Evolutionary conservation across 2,888 invertebrate species (phyloP).

Genomic region (Dicranocentrus wangi): DNA sequence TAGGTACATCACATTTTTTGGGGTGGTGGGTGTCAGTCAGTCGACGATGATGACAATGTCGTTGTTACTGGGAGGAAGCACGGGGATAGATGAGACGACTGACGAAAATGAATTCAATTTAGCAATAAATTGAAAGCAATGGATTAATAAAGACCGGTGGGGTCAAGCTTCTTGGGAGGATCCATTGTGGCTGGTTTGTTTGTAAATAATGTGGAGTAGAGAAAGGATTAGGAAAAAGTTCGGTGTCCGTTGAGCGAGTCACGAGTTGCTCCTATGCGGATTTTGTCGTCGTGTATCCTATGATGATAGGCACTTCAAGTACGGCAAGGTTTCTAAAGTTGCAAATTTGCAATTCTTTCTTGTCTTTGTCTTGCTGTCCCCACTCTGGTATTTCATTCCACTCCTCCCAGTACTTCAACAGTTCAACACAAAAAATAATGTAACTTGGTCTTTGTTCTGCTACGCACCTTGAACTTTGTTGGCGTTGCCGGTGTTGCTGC

Average conservation of each 20-base stretch:
- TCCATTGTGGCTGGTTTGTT: constrained; percentile 62
- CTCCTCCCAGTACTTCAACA: too few relatives aligned
- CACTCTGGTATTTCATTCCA: too few relatives aligned
- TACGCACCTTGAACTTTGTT: constrained; percentile 3
- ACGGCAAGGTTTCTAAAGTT: neutral
- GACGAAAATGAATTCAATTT: constrained; percentile 1
- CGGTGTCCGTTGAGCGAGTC: too few relatives aligned
- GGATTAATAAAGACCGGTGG: constrained; percentile 71
- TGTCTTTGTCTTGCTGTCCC: neutral
- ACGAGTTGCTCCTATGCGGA: neutral
- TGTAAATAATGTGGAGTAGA: constrained; percentile 4
- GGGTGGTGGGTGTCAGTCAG: too few relatives aligned
- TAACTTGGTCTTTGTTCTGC: neutral
- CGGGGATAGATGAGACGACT: constrained; percentile 57
- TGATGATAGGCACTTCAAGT: neutral
- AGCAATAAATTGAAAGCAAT: constrained; percentile 6
- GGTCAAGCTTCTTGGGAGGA: constrained; percentile 71
- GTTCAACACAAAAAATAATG: neutral
- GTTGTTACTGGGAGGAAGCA: neutral
- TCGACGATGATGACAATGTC: constrained; percentile 10
- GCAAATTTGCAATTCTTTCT: constrained; percentile 1
- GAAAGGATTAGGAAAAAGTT: too few relatives aligned
- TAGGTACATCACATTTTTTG: too few relatives aligned
- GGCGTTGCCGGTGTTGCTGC: neutral
- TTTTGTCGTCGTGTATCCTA: too few relatives aligned